Base-by-base conservation (phyloP, 2,797 vertebrate species). In the Mormyrops attenuatus region DNA sequence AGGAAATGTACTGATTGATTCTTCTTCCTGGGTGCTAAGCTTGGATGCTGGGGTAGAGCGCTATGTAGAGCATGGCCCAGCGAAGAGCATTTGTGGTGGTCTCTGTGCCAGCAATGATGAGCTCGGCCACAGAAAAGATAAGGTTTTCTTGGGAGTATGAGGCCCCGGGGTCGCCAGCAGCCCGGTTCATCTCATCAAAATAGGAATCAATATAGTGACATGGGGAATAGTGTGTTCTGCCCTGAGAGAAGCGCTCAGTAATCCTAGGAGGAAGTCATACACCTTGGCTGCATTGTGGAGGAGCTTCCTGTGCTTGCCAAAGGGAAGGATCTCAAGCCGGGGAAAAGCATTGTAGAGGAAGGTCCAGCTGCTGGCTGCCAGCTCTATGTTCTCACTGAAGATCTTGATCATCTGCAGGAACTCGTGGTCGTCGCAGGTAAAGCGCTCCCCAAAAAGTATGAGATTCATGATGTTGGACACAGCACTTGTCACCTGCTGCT, bases 391-490 rank as follows among this genome's bases (percentile, higher is more conserved):
- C 94, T 99, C 97, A 88, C 98, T 99, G 94, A 99, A 99, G 91
- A 99, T 95, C 92, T 99, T 97, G n/a, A 99, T 98, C 98, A 99
- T 99, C 94, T 97, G 97, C 94, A 98, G 97, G 94, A 99, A 99
- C 92, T 98, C 97, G 55, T 93, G 92, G 92, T 99, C 97, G 90
- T 99, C 97, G 0, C 99, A 99, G 1, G 97, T 96, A 91, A 99
- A 99, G 44, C 98, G 97, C 92, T 98, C 96, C 89, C 98, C 98
- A 89, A 99, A 99, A 93, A 99, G 95, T 91, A 99, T 96, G 90
- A 97, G 92, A 93, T 99, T 99, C 93, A 97, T 97, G 94, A 99
- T 96, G 93, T 99, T 99, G 95, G 99, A 99, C 88, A 99, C 97
- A 0, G 98, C 97, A 69, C 97, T 99, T 93, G 98, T 99, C 91